A percentile compares a stretch with the other conserved stretches of the same genome.
Evolutionary conservation across 2,113 vertebrate genomes (phyloP).

Genomic region (Passer montanus): DNA sequence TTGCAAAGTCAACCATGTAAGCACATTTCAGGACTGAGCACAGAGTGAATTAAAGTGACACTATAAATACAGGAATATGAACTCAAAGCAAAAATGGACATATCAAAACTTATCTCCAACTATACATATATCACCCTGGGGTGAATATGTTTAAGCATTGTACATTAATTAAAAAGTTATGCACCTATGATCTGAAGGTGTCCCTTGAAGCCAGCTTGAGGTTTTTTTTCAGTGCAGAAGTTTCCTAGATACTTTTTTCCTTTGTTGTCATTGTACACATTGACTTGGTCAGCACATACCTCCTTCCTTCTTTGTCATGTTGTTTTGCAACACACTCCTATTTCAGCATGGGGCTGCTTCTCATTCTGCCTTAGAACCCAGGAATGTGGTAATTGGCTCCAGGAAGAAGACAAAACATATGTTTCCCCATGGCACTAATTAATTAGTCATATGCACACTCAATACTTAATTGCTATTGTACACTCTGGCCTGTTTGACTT

Average conservation of each 20-base stretch:
- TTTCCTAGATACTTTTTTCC: not conserved
- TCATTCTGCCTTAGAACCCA: slow-evolving; percentile 5
- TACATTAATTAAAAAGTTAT: not conserved
- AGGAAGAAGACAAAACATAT: slow-evolving; percentile 44
- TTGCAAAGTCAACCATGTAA: not conserved
- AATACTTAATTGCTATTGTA: slow-evolving; percentile 10
- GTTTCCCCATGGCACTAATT: slow-evolving; percentile 29
- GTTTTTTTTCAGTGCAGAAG: not conserved
- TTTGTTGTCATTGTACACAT: not conserved
- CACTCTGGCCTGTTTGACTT: slow-evolving; percentile 2
- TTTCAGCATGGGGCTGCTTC: not conserved
- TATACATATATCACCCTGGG: not conserved
- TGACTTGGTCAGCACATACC: not conserved
- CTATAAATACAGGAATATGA: not conserved
- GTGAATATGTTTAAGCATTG: not conserved
- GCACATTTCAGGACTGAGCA: not conserved
- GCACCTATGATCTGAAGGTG: not conserved
- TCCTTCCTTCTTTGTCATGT: not conserved
- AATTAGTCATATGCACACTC: slow-evolving; percentile 19
- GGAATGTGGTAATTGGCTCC: slow-evolving; percentile 31
- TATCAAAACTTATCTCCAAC: not conserved
- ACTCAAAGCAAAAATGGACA: not conserved
- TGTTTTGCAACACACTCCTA: not conserved
- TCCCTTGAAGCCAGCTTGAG: not conserved
- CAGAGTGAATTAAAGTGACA: not conserved